Conservation (phyloP, 2,888 invertebrate species). For the Nomada flava region DNA sequence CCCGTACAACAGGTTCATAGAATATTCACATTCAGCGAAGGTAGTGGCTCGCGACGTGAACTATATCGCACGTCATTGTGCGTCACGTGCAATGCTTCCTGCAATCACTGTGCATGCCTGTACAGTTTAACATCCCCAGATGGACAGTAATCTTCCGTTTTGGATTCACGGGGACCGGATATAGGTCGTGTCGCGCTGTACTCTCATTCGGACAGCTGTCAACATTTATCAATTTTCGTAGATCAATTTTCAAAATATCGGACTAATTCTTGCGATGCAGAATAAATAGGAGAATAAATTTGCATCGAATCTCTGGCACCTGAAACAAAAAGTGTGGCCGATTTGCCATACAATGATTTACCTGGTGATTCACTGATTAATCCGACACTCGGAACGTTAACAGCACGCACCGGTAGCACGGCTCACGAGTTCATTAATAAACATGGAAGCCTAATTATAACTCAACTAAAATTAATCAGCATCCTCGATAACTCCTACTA, state of each 20-base stretch:
- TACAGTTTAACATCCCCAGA: slow-evolving; percentile 52
- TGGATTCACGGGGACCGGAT: slow-evolving; percentile 69
- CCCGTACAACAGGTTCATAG: slow-evolving; percentile 24
- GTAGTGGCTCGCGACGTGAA: slow-evolving; percentile 26
- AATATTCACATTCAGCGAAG: slow-evolving; percentile 25
- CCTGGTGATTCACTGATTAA: no score
- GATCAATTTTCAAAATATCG: no score
- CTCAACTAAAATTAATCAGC: neutral
- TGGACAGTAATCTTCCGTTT: slow-evolving; percentile 57
- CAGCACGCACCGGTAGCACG: neutral
- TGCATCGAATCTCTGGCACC: no score
- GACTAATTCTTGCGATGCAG: no score
- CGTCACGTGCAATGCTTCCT: slow-evolving; percentile 67
- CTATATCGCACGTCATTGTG: slow-evolving; percentile 61
- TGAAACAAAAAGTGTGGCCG: no score
- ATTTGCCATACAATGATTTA: no score
- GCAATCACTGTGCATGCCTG: slow-evolving; percentile 64
- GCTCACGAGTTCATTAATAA: slow-evolving; percentile 12
- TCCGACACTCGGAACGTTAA: neutral
- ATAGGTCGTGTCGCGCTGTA: slow-evolving; percentile 47
- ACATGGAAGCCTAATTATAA: neutral
- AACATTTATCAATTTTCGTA: no score
- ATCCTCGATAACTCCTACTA: neutral
- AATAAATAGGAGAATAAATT: no score
- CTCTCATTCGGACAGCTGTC: neutral